Conservation (phyloP, 2,888 invertebrate species). For the Copidosoma aretas region DNA sequence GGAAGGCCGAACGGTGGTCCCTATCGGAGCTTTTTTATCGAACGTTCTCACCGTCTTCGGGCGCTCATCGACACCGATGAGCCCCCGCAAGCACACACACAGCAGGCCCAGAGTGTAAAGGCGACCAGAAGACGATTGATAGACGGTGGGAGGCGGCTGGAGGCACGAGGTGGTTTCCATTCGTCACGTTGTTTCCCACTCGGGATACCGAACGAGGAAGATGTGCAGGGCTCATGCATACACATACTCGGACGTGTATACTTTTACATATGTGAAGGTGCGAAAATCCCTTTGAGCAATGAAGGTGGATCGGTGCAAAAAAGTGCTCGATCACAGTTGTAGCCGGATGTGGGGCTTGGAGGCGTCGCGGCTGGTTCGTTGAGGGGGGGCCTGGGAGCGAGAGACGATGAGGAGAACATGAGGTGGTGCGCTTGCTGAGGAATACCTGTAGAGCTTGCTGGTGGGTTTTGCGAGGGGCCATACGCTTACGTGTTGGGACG, state of each 20-base stretch:
- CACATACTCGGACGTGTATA: slow-evolving; percentile 18
- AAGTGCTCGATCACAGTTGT: slow-evolving; percentile 42
- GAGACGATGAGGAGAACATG: slow-evolving; percentile 20
- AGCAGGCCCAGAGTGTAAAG: no score
- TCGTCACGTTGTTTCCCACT: slow-evolving; percentile 52
- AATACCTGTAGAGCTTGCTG: no score
- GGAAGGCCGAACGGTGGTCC: slow-evolving; percentile 45
- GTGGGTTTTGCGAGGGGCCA: no score
- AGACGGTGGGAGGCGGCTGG: slow-evolving; percentile 1
- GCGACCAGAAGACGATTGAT: slow-evolving; percentile 11
- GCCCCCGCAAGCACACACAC: no score
- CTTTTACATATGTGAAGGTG: slow-evolving; percentile 45
- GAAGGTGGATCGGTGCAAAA: slow-evolving; percentile 32
- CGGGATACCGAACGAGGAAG: slow-evolving; percentile 46
- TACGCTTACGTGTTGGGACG: no score
- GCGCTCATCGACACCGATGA: slow-evolving; percentile 40
- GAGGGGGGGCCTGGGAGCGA: slow-evolving; percentile 17
- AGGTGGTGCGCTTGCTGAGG: no score
- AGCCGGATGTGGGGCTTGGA: slow-evolving; percentile 12
- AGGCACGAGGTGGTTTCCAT: slow-evolving; percentile 43
- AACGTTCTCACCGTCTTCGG: slow-evolving; percentile 48
- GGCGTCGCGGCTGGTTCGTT: not conserved
- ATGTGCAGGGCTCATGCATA: slow-evolving; percentile 45
- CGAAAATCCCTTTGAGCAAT: slow-evolving; percentile 44
- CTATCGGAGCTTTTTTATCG: slow-evolving; percentile 49